These are phyloP conservation scores for Colletes gigas DNA, from an alignment of 1,140 invertebrate genomes.

Conservation along the genomic window DNA sequence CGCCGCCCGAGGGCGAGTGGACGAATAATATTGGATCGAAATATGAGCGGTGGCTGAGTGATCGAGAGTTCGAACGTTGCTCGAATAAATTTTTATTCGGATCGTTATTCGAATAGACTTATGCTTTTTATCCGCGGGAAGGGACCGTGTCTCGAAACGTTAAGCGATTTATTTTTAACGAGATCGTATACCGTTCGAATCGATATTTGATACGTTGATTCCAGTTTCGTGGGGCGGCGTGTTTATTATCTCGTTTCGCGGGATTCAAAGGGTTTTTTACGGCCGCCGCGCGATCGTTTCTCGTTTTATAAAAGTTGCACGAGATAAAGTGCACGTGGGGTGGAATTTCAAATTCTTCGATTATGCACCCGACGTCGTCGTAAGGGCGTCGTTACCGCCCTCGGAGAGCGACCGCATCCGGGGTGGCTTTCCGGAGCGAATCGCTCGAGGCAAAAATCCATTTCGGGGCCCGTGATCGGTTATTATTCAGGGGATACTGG, in stretches of 20 bases:
- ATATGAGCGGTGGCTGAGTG: slow-evolving; percentile 15
- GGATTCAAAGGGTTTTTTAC: slow-evolving; percentile 42
- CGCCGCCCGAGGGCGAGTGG: slow-evolving; percentile 7
- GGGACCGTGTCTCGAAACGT: too few relatives aligned
- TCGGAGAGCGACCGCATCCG: slow-evolving; percentile 8
- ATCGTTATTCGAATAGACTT: slow-evolving; percentile 1
- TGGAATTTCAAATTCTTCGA: slow-evolving; percentile 24
- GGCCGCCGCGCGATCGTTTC: slow-evolving; percentile 22
- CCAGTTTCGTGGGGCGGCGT: too few relatives aligned
- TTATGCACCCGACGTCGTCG: slow-evolving; percentile 23
- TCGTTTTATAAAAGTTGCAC: slow-evolving; percentile 45
- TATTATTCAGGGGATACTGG: slow-evolving; percentile 44
- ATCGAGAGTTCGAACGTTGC: not conserved
- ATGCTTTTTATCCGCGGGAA: too few relatives aligned
- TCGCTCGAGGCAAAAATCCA: slow-evolving; percentile 50
- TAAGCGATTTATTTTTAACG: too few relatives aligned
- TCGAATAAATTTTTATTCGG: not conserved
- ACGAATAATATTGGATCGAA: slow-evolving; percentile 14
- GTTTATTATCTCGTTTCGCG: not conserved
- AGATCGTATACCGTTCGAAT: too few relatives aligned
- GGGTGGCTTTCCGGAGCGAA: not conserved
- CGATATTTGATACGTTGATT: too few relatives aligned
- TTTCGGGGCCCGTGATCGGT: slow-evolving; percentile 43
- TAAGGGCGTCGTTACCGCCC: slow-evolving; percentile 49
- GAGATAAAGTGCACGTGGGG: slow-evolving; percentile 5